Evolutionary conservation across 2,888 invertebrate genomes (phyloP), one percentile per base, ranked within the genome.

Genomic region (Tenodera sinensis): DNA sequence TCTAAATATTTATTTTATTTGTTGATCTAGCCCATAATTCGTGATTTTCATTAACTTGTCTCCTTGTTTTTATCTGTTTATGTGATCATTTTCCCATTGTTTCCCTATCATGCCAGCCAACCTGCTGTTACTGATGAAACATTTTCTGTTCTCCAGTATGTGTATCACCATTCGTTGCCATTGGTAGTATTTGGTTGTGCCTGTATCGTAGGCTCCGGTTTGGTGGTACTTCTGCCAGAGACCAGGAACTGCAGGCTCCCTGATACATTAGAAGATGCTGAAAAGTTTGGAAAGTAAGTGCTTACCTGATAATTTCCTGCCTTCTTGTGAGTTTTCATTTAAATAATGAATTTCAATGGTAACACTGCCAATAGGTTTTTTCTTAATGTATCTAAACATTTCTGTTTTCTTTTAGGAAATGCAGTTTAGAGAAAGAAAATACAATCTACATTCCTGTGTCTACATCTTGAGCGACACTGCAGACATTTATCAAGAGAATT

Each of bases 221-320:
- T 93, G 14, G 91, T 93, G 28, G 90, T 93, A 20, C 92, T 92
- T 12, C 90, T 94, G 83, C 93, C 93, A 12, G 94, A 94, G 91
- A 93, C 93, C 8, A 92, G 92, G 90, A 92, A 92, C n/a, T 89
- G 88, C 34, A 92, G 93, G 4, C 92, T 95, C 81, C 94, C 95
- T 1, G 95, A 95, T 89, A 95, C 94, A 9, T 92, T 95, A 89
- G 93, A 94, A 90, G 94, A 95, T 92, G 94, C 86, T 15, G 89
- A 89, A 54, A 42, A 89, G n/a, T 86, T 89, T 83, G 86, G 86
- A n/a, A 86, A 83, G 89, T 89, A 86, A 84, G 88, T 88, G 15
- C 25, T 6, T 83, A 25, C 6, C 4, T 83, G 27, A 14, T 54
- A 30, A 3, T 30, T 30, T 2, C 30, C 2, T 30, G 30, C 4